Base-by-base conservation (phyloP, 1,140 invertebrate species). In the Delia radicum region DNA sequence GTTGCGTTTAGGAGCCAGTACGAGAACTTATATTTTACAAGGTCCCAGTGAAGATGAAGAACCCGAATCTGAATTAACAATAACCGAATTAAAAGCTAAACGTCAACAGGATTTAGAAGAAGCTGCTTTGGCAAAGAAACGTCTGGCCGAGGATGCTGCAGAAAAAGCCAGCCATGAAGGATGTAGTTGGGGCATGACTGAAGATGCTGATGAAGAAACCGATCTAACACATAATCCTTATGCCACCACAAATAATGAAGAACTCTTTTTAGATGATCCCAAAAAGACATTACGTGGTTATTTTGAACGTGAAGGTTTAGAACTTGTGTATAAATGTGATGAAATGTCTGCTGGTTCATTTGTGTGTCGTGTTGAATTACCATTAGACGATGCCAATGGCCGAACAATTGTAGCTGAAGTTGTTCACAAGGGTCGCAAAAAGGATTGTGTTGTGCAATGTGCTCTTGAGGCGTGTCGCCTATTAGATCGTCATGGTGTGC, bases 231-330 rank as follows among this genome's bases (percentile, higher is more conserved):
- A 94, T 71, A 97, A 97, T 88, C 95, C 95, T 1, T 97, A 91
- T 87, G 94, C 95, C 0, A 87, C 89, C 67, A 90, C 91, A 0
- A 90, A 89, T 62, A 95, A 96, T 85, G 96, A 98, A 85, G 94
- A 97, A 78, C 83, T 98, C 5, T 97, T 95, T 85, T 87, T 98
- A 27, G 93, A 96, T 73, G 97, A 99, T 88, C 97, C 98, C 0
- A 98, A 99, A 86, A 98, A 97, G 87, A 96, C 96, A 2, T 85
- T 99, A 5, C 88, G 95, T 79, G 95, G 95, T 0, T 99, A 96
- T 90, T 98, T 97, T 87, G 97, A 99, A 86, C 89, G 97, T 76
- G 97, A 99, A 88, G 98, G 97, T 0, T 89, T 92, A 37, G 92
- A 94, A 75, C 88, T 98, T 27, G 92, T 92, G 73, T 98, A 97